Evolutionary conservation across 2,797 vertebrate species (phyloP).

Genomic region (Propithecus perrieri): DNA sequence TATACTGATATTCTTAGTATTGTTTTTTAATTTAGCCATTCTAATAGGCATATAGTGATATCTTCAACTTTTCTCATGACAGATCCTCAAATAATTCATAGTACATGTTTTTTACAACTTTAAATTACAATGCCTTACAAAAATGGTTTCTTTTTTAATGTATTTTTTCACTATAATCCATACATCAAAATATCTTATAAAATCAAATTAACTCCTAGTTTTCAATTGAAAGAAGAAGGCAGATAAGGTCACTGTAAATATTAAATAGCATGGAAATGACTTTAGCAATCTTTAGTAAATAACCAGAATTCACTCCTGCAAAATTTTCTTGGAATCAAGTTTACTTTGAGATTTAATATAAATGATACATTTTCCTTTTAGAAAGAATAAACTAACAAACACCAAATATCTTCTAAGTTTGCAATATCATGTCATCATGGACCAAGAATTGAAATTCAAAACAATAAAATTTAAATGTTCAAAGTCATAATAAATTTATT

Average conservation of each 20-base stretch:
- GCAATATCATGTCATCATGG: not conserved
- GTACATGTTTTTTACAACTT: not conserved
- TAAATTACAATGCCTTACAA: not conserved
- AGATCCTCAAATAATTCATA: not conserved
- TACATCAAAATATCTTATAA: not conserved
- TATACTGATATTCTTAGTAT: not conserved
- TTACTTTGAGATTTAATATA: slow-evolving; percentile 5
- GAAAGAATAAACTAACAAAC: not conserved
- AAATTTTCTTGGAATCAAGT: not conserved
- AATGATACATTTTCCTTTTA: not conserved
- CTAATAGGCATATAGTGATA: not conserved
- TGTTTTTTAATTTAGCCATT: not conserved
- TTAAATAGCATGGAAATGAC: not conserved
- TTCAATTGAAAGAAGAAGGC: not conserved
- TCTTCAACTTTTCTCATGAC: not conserved
- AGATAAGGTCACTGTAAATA: not conserved
- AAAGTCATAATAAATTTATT: not conserved
- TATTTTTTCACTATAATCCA: not conserved
- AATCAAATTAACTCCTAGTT: not conserved
- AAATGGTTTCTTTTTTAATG: not conserved
- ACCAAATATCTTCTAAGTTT: not conserved
- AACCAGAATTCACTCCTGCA: not conserved
- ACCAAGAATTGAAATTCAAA: not conserved
- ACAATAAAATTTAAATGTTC: not conserved
- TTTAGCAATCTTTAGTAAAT: not conserved